Percentiles rank a stretch among this genome's conserved stretches.
Conservation (phyloP, 1,140 invertebrate species). For the Artemia franciscana region DNA sequence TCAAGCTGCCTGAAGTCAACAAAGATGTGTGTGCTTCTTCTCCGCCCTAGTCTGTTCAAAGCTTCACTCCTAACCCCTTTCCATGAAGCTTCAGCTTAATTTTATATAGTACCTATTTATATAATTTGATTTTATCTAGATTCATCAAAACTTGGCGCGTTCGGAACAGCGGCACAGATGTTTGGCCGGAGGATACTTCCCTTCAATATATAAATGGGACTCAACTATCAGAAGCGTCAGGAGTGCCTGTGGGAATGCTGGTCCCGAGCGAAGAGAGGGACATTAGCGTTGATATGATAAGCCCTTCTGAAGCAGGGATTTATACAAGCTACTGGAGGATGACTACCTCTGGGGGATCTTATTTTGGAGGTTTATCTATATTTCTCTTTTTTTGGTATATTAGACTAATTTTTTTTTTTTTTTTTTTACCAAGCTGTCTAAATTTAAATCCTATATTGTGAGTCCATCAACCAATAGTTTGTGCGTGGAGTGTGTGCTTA, state of each 20-base stretch:
- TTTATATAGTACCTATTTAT: too few species aligned
- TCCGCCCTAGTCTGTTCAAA: neutral
- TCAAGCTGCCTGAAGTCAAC: neutral
- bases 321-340: slow-evolving; percentile 63
- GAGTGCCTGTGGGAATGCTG: slow-evolving; percentile 33
- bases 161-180: slow-evolving; percentile 47
- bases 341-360: slow-evolving; percentile 45
- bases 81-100: too few species aligned
- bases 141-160: slow-evolving; percentile 59
- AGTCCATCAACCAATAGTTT: too few species aligned
- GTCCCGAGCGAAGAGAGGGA: slow-evolving; percentile 37
- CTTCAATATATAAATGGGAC: slow-evolving; percentile 37
- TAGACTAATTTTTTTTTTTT: too few species aligned
- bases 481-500: too few species aligned
- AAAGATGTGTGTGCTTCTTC: neutral
- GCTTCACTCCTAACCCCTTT: too few species aligned
- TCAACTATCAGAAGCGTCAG: slow-evolving; percentile 29
- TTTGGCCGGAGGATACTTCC: slow-evolving; percentile 50
- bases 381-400: too few species aligned
- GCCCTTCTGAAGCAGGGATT: slow-evolving; percentile 38
- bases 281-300: slow-evolving; percentile 38
- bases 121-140: slow-evolving; percentile 17
- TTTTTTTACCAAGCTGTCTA: too few species aligned
- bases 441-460: too few species aligned
- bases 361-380: slow-evolving; percentile 53